Base-by-base conservation (phyloP, 2,113 vertebrate genomes). In the Crypturellus undulatus region DNA sequence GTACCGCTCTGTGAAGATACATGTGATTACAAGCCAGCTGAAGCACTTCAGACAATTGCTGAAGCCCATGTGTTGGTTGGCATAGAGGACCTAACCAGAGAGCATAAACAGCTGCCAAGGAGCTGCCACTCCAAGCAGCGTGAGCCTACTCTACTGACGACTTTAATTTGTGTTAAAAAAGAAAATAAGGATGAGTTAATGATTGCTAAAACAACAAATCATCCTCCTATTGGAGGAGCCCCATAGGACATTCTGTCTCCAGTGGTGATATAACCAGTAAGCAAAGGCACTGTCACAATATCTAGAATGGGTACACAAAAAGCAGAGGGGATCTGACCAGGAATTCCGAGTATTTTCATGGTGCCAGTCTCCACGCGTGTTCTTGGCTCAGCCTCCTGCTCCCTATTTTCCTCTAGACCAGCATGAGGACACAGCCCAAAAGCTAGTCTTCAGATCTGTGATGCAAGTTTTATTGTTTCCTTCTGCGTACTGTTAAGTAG, bases 181-280 rank as follows among this genome's bases (percentile, higher is more conserved):
- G 49, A 65, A 95, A 93, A 72, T 34, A 84, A 40, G 79, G 79
- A 88, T 89, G 93, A 93, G 77, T 94, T 93, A 95, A 93, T 90
- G 90, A 92, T 90, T 96, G 90, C 92, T 93, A 96, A 95, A 96
- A 85, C 83, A 97, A 96, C 93, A 97, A 91, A 96, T 94, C 95
- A 96, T 88, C 69, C 65, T 90, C 65, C 90, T 64, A 92, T 94
- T 96, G 95, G 92, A 96, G 90, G 79, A 93, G 69, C 69, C 94
- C 82, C 79, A 90, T 73, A 97, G 94, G 93, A 95, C 82, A 84
- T 78, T 91, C 79, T 86, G 83, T 90, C 90, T 94, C 92, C 90
- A 96, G 85, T 72, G 8, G 90, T 84, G 93, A 91, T 86, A 78
- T 36, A 96, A 86, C 62, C 92, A 94, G 93, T 79, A 90, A 88